Base-by-base conservation (phyloP, 2,113 vertebrate genomes). In the Gymnogyps californianus region DNA sequence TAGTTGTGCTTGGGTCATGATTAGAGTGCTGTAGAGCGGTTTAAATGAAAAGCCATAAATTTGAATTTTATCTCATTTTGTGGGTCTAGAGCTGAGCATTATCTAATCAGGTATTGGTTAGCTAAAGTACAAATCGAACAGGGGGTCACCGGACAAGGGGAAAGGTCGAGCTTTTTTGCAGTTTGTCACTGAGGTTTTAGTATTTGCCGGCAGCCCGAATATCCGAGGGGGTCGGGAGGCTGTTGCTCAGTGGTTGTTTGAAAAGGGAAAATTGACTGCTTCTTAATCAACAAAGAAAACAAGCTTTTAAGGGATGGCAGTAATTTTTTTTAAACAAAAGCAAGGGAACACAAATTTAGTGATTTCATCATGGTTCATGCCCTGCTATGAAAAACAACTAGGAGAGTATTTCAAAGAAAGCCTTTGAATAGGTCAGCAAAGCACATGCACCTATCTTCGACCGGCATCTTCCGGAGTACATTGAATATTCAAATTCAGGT, bases 31-130 rank as follows among this genome's bases (percentile, higher is more conserved):
- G 75, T 46, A 88, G 94, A 97, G 98, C 97, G 97, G 98, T 98
- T 98, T 98, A 98, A 99, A 98, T 98, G 96, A 98, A 98, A 98
- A 98, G 97, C 98, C 96, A 98, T 99, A 99, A 99, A 99, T 99
- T 97, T 97, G 95, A 89, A 91, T 97, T 98, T 98, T 98, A 98
- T 98, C 98, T 98, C 83, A 86, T 98, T 98, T 98, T 65, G 94
- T 95, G 98, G 94, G 97, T 97, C 98, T 97, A 92, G 97, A 79
- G 96, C 97, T 9, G 96, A 97, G 97, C 98, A 98, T 98, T 97
- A 98, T 98, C 98, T 98, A 98, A 98, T 99, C 98, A 99, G 97
- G 97, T 98, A 99, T 98, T 98, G 98, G 98, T 98, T 98, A 97
- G 91, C 96, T 97, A 86, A 97, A 98, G 97, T 97, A 98, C 96